Evolutionary conservation across 92 coral and sea anemone species (phyloP), one percentile per base, ranked within the genome.

Genomic region (Parazoanthus swiftii): DNA sequence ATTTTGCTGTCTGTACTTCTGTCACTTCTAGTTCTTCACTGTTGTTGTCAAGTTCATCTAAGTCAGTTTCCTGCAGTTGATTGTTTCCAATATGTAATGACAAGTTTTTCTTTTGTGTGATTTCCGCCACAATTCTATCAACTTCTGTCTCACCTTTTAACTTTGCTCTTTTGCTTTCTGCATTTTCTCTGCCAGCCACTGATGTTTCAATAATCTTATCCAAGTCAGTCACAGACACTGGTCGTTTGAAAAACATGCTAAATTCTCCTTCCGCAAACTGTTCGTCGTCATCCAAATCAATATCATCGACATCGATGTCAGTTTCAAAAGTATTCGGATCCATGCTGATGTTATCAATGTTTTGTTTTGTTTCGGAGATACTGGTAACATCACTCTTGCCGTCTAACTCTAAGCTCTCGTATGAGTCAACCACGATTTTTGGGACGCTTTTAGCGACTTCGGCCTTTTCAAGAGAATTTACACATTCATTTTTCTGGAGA

Each of bases 201-300:
- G 66, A n/a, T 7, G 90, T 71, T 38, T 93, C 81, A 35, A 91
- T 86, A 25, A 93, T 88, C 85, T 89, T 91, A 54, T 91, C 97
- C 77, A 94, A 79, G 67, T 95, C 95, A 20, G 98, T 94, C 51
- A 94, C 98, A 3, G 98, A 94, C 26, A 94, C 95, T 65, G 92
- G 95, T 3, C 94, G 93, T 86, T 94, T 94, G 38, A 94, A 86
- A 85, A 88, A 94, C 66, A 93, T 48, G 86, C 91, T 93, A 59
- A 92, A 88, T 46, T 92, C 93, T 74, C 92, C 92, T 29, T 85
- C 92, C 16, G 13, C 36, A 9, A 85, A 72, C 13, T 86, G 90
- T 35, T 76, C 76, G 7, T 93, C 92, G 37, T 92, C 92, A 35
- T 85, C 85, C 23, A 86, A 76, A 33, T 80, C 95, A 74, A 92